phyloP scores from a whole-genome alignment of 2,113 vertebrate genomes.

The Heterochromis multidens region DNA sequence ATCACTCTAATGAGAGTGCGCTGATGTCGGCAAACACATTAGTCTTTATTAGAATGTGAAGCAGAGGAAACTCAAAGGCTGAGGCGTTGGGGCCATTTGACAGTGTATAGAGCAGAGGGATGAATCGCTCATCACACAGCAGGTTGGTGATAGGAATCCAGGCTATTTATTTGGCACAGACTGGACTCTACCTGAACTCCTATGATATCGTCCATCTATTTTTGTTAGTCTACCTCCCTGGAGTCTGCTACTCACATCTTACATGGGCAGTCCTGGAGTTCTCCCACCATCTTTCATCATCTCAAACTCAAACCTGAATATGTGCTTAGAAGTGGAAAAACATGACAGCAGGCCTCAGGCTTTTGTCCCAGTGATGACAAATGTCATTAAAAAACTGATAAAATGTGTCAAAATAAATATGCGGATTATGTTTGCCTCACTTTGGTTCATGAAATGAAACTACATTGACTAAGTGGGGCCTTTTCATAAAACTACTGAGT shows the following conservation, averaged over 20 bases:
- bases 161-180: neutral
- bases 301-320: neutral
- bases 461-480: neutral
- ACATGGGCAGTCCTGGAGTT: neutral
- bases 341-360: neutral
- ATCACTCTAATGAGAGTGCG: conserved; percentile 65
- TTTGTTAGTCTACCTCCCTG: neutral
- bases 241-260: neutral
- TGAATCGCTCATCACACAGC: neutral
- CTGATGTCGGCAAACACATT: conserved; percentile 63
- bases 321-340: neutral
- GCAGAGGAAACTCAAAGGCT: neutral
- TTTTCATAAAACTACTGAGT: neutral
- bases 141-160: neutral
- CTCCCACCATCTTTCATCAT: neutral
- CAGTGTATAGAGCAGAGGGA: neutral
- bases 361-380: rapidly evolving
- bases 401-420: neutral
- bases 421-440: neutral
- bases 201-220: neutral
- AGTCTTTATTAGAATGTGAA: conserved; percentile 62
- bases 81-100: neutral
- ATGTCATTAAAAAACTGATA: neutral
- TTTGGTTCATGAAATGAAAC: neutral
- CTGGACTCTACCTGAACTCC: neutral